Base-by-base conservation (phyloP, 2,113 vertebrate genomes). In the Pterocles burchelli region DNA sequence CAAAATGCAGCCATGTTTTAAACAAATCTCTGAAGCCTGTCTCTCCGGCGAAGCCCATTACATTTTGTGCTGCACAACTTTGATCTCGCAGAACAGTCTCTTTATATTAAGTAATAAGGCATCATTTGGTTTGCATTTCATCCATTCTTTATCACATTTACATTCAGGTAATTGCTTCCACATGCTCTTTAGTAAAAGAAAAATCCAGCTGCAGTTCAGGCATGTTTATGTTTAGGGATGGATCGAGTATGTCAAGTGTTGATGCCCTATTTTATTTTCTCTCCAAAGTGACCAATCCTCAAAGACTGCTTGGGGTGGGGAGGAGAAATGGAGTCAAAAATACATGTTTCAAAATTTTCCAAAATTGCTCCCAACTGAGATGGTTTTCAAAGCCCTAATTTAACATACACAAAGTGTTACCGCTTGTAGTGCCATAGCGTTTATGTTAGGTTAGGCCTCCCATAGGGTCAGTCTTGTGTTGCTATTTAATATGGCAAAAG, bases 81-180 rank as follows among this genome's bases (percentile, higher is more conserved):
- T 96, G 96, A 97, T 96, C 96, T 97, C 2, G 0, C 66, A 49
- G 86, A 96, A 72, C 92, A 94, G 95, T 95, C 96, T 94, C 90
- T 94, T 92, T 95, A 79, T 72, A 95, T 96, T 95, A 97, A 96
- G 88, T 96, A 97, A 96, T 96, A 97, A 96, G 89, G 90, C 96
- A 93, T 97, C 95, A 95, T 93, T 97, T 96, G 95, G 95, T 94
- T 97, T 92, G 86, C 80, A 93, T 96, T 96, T 97, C 77, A 91
- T 82, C 96, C 93, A 68, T 89, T 94, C 96, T 95, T 96, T 96
- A 96, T 95, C 96, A 94, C 92, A 94, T 96, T 94, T 95, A 95
- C 89, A 89, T 91, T 92, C 96, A 97, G 96, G 96, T 96, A 96
- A 97, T 96, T 97, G 88, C 88, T 96, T 96, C 96, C 96, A 97